Evolutionary conservation across 2,113 vertebrate genomes (phyloP).

Genomic region (Aphyosemion australe): DNA sequence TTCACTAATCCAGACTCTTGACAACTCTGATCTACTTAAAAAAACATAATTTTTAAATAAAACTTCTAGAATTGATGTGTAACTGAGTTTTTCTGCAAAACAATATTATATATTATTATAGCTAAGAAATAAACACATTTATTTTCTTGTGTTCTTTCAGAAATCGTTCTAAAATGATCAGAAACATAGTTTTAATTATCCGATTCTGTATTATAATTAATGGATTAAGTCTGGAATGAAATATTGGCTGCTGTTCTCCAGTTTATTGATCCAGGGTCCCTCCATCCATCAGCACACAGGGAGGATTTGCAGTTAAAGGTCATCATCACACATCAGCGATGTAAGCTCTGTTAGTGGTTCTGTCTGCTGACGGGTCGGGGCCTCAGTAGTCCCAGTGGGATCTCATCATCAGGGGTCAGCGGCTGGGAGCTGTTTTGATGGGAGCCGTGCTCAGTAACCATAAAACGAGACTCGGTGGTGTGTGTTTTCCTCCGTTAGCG

Average conservation of each 20-base stretch:
- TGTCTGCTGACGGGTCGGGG: conserved; percentile 25
- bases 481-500: neutral
- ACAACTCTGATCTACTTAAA: too few species aligned
- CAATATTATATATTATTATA: too few species aligned
- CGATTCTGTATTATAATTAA: too few species aligned
- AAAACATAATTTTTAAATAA: too few species aligned
- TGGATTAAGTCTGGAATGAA: too few species aligned
- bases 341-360: conserved; percentile 25
- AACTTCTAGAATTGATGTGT: too few species aligned
- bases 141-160: too few species aligned
- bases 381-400: conserved; percentile 31
- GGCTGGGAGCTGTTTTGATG: conserved; percentile 33
- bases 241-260: neutral
- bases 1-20: too few species aligned
- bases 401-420: conserved; percentile 44
- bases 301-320: conserved; percentile 36
- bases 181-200: too few species aligned
- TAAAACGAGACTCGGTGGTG: neutral
- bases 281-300: conserved; percentile 28
- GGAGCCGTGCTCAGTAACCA: conserved; percentile 26
- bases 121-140: too few species aligned
- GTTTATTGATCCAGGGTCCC: conserved; percentile 11
- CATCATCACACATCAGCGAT: conserved; percentile 33
- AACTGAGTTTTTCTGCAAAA: too few species aligned
- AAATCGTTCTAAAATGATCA: too few species aligned